Conservation (phyloP, 2,113 vertebrate genomes). For the Chaenogobius annularis region DNA sequence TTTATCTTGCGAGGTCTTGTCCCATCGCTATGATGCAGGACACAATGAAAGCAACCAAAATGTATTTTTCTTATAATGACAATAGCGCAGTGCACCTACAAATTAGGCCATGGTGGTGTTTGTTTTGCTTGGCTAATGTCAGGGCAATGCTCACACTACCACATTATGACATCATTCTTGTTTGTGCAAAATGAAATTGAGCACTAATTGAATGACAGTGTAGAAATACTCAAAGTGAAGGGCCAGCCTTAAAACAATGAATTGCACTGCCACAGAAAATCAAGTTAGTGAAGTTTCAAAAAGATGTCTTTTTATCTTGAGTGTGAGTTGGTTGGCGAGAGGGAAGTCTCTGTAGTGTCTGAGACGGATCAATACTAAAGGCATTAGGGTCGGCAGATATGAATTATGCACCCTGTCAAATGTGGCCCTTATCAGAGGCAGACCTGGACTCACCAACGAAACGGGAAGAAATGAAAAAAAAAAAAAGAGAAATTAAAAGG, state of each 20-base stretch:
- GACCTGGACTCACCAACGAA: conserved; percentile 16
- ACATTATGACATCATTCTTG: conserved; percentile 44
- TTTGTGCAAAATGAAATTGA: conserved; percentile 39
- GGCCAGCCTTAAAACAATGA: conserved; percentile 45
- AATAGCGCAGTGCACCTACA: neutral
- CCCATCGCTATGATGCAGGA: neutral
- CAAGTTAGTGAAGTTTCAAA: conserved; percentile 52
- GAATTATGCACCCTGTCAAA: conserved; percentile 96
- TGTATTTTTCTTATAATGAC: neutral
- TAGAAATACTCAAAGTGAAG: conserved; percentile 1
- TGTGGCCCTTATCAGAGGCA: conserved; percentile 81
- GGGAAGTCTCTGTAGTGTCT: conserved; percentile 27
- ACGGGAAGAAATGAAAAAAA: conserved; percentile 31
- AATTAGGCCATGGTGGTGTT: neutral
- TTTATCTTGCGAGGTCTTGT: too few species aligned
- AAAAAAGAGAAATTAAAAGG: conserved; percentile 71
- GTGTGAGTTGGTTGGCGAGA: conserved; percentile 10
- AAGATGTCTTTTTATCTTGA: conserved; percentile 1
- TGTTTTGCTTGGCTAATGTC: conserved; percentile 1
- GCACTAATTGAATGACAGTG: conserved; percentile 25
- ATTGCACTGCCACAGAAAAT: conserved; percentile 55
- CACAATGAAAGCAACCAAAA: conserved; percentile 1
- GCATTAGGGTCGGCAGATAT: conserved; percentile 88
- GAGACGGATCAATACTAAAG: conserved; percentile 94
- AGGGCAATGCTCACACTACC: conserved; percentile 13